Percentiles rank a stretch among this genome's conserved stretches.
phyloP scores from a whole-genome alignment of 2,113 vertebrate species.

The human (Homo sapiens) region DNA sequence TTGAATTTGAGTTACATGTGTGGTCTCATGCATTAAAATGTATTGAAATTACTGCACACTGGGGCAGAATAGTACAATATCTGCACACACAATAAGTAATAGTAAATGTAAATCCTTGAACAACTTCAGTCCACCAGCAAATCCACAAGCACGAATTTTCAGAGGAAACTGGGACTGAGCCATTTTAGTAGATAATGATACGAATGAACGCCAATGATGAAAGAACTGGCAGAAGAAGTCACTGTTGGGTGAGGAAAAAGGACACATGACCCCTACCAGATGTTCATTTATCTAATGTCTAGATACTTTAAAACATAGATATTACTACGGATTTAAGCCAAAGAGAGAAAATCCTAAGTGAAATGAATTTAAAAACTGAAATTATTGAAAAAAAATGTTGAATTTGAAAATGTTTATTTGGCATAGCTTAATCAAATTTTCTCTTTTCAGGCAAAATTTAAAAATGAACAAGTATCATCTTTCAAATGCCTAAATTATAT shows the following conservation, averaged over 20 bases:
- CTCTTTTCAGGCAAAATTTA: background rate
- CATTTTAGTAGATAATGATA: background rate
- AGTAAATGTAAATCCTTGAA: background rate
- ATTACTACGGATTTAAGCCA: background rate
- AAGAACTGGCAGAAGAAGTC: background rate
- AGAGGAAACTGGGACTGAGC: background rate
- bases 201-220: too few species aligned
- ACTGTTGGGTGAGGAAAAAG: background rate
- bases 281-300: too few species aligned
- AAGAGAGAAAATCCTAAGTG: background rate
- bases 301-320: background rate
- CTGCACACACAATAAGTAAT: background rate
- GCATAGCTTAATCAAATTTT: background rate
- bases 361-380: background rate
- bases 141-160: background rate
- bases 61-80: background rate
- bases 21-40: background rate
- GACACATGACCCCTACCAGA: background rate
- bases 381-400: too few species aligned
- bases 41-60: background rate
- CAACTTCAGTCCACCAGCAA: background rate
- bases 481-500: background rate
- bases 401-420: background rate
- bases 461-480: background rate
- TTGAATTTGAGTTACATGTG: background rate